These are phyloP conservation scores for Artibeus jamaicensis DNA, from an alignment of 2,797 vertebrate genomes.

Conservation along the genomic window DNA sequence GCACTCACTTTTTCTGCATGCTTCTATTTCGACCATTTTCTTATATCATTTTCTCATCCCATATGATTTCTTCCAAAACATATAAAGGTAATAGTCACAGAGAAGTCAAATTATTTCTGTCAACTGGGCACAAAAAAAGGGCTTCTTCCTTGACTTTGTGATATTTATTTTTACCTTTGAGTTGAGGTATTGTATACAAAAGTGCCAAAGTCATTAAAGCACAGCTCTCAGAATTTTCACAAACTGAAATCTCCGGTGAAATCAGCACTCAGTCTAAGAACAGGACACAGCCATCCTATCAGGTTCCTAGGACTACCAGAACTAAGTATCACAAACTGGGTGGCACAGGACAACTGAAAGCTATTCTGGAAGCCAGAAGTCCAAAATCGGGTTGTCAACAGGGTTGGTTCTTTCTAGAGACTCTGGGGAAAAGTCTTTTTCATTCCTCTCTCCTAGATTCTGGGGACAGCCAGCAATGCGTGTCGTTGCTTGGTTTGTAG, in stretches of 20 bases:
- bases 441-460: not conserved
- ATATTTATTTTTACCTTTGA: not conserved
- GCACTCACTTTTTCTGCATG: not conserved
- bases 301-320: not conserved
- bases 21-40: not conserved
- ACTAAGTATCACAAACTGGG: not conserved
- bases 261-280: not conserved
- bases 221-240: not conserved
- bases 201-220: accelerated
- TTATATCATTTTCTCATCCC: not conserved
- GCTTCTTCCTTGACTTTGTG: not conserved
- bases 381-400: not conserved
- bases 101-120: not conserved
- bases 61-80: not conserved
- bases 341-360: not conserved
- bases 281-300: accelerated
- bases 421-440: accelerated
- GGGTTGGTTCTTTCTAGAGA: not conserved
- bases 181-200: accelerated
- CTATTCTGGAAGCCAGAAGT: not conserved
- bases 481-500: not conserved
- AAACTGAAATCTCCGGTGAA: accelerated
- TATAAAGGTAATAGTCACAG: not conserved
- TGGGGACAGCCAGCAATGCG: not conserved
- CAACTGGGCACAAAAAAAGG: not conserved